These are phyloP conservation scores for Callaeas wilsoni DNA, from an alignment of 2,113 vertebrate species.

Conservation along the genomic window DNA sequence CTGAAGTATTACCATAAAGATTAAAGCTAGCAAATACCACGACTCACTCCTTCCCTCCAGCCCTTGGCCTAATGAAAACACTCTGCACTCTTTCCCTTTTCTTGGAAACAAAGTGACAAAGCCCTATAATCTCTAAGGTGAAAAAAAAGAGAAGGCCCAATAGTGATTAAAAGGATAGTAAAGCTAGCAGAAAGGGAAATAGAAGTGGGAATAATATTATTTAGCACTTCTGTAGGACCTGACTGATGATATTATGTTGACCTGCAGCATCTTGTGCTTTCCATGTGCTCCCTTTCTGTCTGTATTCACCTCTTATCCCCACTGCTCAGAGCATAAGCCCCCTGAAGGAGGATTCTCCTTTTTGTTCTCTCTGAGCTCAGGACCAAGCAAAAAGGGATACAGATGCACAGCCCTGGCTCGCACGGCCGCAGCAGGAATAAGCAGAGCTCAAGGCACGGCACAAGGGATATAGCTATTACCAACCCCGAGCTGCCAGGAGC, in stretches of 20 bases:
- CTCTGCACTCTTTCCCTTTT: neutral
- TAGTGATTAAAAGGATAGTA: conserved; percentile 53
- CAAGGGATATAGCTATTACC: neutral
- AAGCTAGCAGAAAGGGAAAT: neutral
- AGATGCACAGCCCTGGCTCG: accelerated
- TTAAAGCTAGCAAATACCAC: conserved; percentile 48
- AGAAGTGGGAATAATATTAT: neutral
- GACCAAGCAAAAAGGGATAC: neutral
- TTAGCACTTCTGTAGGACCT: neutral
- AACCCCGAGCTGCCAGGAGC: neutral
- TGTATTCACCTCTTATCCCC: neutral
- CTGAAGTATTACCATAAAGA: conserved; percentile 66
- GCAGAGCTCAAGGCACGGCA: neutral
- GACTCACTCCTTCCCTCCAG: conserved; percentile 19
- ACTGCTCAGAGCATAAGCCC: neutral
- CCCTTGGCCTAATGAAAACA: conserved; percentile 38
- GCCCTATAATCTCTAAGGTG: conserved; percentile 42
- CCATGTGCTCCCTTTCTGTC: neutral
- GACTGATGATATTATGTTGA: accelerated
- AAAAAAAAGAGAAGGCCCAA: neutral
- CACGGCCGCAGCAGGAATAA: neutral
- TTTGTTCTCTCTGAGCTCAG: neutral
- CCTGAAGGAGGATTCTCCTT: neutral
- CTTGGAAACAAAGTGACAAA: conserved; percentile 49
- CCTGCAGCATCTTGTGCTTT: neutral